Evolutionary conservation across 2,888 invertebrate genomes (phyloP), one percentile per base, ranked within the genome.

Genomic region (Apotomis capreana): DNA sequence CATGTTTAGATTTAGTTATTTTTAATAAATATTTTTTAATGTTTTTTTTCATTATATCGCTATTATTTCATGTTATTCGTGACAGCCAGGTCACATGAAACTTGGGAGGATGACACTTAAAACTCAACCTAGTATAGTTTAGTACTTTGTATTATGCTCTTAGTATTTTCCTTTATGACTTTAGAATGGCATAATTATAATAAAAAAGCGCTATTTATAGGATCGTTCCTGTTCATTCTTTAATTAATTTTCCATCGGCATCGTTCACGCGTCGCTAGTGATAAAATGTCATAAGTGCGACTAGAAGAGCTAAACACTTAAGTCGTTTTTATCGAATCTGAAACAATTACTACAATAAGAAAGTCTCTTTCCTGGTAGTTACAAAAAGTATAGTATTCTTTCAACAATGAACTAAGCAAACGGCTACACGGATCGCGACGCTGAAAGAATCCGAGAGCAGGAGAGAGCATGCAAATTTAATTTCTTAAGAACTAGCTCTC

Each of bases 381-480:
- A 64, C 40, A 64, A 52, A 70, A 64, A 63, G 69, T 51, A 58
- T 67, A 57, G 49, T 58, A 57, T 51, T 51, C 57, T 6, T 52
- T 52, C 46, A 68, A 72, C 68, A 68, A 72, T 72, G 68, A 72
- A 58, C 58, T 68, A 72, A 63, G 68, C 58, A 63, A 52, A 72
- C 72, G 67, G 52, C 40, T 71, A 67, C 55, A 71, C 36, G 72
- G 58, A 51, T 52, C 69, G 40, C 26, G 46, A n/a, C 40, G n/a
- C 52, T 63, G 57, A 72, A 72, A 63, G 72, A 68, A 63, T 72
- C 67, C 58, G 46, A 52, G 68, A 62, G 71, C 62, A 58, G 68
- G 68, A 36, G 62, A 72, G 72, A 58, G 72, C 68, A 72, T 72
- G 72, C 72, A 72, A 72, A 72, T 72, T 72, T 72, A 72, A 72